Evolutionary conservation across 2,888 invertebrate species (phyloP).

Genomic region (Meiosimyza decipiens): DNA sequence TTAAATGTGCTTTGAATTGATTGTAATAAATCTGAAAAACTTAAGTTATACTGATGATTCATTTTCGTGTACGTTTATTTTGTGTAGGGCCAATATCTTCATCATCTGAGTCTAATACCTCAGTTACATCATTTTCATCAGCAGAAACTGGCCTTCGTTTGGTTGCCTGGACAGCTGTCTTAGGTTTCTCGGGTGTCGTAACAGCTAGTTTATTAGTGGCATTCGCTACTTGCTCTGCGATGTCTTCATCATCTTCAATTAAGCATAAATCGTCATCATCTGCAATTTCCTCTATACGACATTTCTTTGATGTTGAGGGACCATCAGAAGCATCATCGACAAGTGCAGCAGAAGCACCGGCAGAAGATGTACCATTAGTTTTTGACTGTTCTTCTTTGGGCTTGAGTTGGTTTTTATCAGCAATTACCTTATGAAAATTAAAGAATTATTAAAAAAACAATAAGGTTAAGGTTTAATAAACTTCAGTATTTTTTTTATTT

Average conservation of each 20-base stretch:
- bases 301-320: slow-evolving; percentile 63
- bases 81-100: slow-evolving; percentile 48
- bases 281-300: slow-evolving; percentile 50
- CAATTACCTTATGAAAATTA: slow-evolving; percentile 59
- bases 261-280: slow-evolving; percentile 57
- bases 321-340: slow-evolving; percentile 51
- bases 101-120: slow-evolving; percentile 54
- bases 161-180: slow-evolving; percentile 26
- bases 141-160: slow-evolving; percentile 57
- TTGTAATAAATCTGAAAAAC: neutral
- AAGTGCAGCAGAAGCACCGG: slow-evolving; percentile 36
- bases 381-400: slow-evolving; percentile 54
- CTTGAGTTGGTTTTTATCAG: slow-evolving; percentile 57
- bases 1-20: no score
- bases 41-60: slow-evolving; percentile 57
- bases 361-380: slow-evolving; percentile 36
- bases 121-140: slow-evolving; percentile 51
- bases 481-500: no score
- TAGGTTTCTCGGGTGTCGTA: slow-evolving; percentile 40
- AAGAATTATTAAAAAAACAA: neutral
- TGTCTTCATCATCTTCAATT: slow-evolving; percentile 55
- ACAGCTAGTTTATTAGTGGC: slow-evolving; percentile 48
- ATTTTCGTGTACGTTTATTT: slow-evolving; percentile 50
- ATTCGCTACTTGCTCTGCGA: slow-evolving; percentile 39
- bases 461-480: neutral